Conservation (phyloP, 2,113 vertebrate genomes). For the Actenoides lindsayi region DNA sequence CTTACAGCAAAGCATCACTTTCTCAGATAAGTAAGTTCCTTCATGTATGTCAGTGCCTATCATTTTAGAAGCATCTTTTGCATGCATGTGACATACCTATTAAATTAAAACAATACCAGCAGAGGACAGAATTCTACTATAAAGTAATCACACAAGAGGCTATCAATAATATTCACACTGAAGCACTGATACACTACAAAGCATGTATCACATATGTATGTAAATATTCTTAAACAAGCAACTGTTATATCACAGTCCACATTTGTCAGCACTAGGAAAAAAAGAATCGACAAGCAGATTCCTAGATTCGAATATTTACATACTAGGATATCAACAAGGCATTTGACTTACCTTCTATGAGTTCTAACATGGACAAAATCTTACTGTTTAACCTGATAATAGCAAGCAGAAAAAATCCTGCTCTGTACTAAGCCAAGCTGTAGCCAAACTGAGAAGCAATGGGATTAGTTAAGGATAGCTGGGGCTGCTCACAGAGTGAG, state of each 20-base stretch:
- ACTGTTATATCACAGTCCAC: neutral
- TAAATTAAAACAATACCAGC: slow-evolving; percentile 48
- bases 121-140: slow-evolving; percentile 57
- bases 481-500: slow-evolving; percentile 74
- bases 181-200: slow-evolving; percentile 15
- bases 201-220: neutral
- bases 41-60: neutral
- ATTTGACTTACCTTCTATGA: slow-evolving; percentile 85
- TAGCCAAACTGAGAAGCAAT: slow-evolving; percentile 61
- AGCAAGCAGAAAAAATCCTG: slow-evolving; percentile 62
- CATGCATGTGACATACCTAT: neutral
- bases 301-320: slow-evolving; percentile 19
- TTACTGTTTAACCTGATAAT: slow-evolving; percentile 61
- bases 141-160: neutral
- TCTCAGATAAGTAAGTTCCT: slow-evolving; percentile 17
- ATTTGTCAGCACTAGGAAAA: neutral
- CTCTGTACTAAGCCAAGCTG: slow-evolving; percentile 65
- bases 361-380: slow-evolving; percentile 82
- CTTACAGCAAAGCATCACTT: neutral
- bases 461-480: slow-evolving; percentile 72
- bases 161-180: neutral
- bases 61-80: neutral
- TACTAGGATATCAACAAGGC: slow-evolving; percentile 27
- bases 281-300: neutral
- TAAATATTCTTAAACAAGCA: slow-evolving; percentile 25